Evolutionary conservation across 1,140 invertebrate genomes (phyloP).

Genomic region (Drosophila lacertosa): DNA sequence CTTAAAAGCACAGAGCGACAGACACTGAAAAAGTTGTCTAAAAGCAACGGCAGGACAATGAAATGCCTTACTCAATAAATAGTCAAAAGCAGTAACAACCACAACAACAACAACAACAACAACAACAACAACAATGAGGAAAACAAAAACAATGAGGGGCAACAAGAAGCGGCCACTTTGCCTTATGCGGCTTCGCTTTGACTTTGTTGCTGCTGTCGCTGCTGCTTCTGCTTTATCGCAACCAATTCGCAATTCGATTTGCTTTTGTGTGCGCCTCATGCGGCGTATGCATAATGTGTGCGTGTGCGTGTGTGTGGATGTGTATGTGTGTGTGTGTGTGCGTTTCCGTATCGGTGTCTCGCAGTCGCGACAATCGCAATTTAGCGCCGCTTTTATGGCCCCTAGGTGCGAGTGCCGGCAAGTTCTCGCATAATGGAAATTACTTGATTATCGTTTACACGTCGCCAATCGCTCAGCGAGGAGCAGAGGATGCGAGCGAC

Average conservation of each 20-base stretch:
- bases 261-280: slow-evolving; percentile 58
- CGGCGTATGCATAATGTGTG: slow-evolving; percentile 51
- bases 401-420: slow-evolving; percentile 35
- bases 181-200: slow-evolving; percentile 18
- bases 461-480: slow-evolving; percentile 75
- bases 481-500: slow-evolving; percentile 6
- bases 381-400: slow-evolving; percentile 73
- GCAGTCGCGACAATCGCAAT: slow-evolving; percentile 76
- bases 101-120: slow-evolving; percentile 29
- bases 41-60: slow-evolving; percentile 47
- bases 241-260: slow-evolving; percentile 75
- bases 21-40: slow-evolving; percentile 72
- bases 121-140: slow-evolving; percentile 20
- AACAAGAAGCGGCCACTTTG: slow-evolving; percentile 29
- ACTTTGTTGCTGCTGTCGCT: slow-evolving; percentile 23
- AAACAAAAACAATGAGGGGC: slow-evolving; percentile 3
- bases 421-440: slow-evolving; percentile 72
- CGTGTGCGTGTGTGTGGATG: background rate
- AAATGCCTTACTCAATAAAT: slow-evolving; percentile 48
- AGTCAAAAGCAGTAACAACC: slow-evolving; percentile 40
- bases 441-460: slow-evolving; percentile 82
- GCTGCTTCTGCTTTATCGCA: slow-evolving; percentile 54
- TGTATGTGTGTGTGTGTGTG: slow-evolving; percentile 44
- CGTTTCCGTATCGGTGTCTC: slow-evolving; percentile 27
- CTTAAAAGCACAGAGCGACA: slow-evolving; percentile 64